Percentiles rank a stretch among this genome's conserved stretches.
phyloP scores from a whole-genome alignment of 23 tunicate genomes.

The Ascidia mentula region DNA sequence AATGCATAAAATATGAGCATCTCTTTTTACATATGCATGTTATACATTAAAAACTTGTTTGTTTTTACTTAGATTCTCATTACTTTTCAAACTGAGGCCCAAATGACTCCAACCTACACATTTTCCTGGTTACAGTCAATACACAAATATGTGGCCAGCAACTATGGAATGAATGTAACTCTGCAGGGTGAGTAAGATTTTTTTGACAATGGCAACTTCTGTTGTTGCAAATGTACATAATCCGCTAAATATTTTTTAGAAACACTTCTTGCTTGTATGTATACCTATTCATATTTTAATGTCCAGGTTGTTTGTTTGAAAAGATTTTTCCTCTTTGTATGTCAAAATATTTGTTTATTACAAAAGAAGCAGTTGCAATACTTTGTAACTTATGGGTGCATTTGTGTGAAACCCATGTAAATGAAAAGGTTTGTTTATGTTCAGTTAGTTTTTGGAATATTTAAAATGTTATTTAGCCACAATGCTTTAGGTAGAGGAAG shows the following conservation, averaged over 20 bases:
- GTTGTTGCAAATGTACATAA: too few relatives aligned
- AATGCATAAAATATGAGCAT: too few relatives aligned
- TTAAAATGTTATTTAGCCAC: background rate
- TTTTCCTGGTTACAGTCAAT: background rate
- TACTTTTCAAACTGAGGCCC: background rate
- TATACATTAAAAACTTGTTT: background rate
- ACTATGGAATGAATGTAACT: background rate
- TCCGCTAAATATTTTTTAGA: background rate
- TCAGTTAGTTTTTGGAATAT: background rate
- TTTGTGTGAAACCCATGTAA: background rate
- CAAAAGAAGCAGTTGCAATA: background rate
- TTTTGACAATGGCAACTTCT: too few relatives aligned
- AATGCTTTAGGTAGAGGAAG: too few relatives aligned
- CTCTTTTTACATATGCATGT: too few relatives aligned
- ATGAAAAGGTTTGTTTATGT: background rate
- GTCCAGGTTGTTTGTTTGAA: background rate
- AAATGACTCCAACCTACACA: background rate
- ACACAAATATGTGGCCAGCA: background rate
- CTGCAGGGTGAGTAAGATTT: too few relatives aligned
- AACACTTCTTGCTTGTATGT: background rate
- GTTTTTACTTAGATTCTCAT: background rate
- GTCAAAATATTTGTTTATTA: background rate
- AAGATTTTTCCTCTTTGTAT: background rate
- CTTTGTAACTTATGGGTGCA: background rate
- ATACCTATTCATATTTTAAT: too few relatives aligned